These are phyloP conservation scores for Tympanuchus pallidicinctus DNA, from an alignment of 2,113 vertebrate genomes.

Conservation along the genomic window DNA sequence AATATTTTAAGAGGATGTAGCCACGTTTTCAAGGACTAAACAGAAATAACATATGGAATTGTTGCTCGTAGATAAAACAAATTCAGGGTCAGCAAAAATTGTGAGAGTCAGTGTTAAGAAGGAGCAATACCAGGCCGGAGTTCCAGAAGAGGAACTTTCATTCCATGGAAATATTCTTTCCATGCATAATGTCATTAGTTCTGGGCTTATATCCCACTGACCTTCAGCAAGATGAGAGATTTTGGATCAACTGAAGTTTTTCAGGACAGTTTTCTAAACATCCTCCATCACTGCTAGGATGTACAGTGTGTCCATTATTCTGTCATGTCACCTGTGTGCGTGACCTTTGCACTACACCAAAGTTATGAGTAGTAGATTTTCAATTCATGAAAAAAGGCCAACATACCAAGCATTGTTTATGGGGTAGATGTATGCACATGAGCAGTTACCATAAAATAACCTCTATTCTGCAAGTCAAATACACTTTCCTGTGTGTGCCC, in stretches of 20 bases:
- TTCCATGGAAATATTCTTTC: neutral
- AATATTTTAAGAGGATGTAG: neutral
- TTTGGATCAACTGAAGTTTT: neutral
- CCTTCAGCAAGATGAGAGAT: neutral
- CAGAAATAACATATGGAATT: neutral
- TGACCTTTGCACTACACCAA: neutral
- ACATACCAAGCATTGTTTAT: neutral
- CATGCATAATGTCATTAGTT: neutral
- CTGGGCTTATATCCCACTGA: neutral
- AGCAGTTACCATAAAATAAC: neutral
- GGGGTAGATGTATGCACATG: neutral
- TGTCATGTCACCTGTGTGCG: fast-evolving
- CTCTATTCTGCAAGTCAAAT: neutral
- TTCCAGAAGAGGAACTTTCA: neutral
- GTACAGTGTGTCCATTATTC: neutral
- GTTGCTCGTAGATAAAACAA: neutral
- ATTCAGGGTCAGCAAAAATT: neutral
- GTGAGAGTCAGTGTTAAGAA: neutral
- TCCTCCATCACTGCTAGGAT: neutral
- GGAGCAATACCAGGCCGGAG: neutral
- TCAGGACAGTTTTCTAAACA: neutral
- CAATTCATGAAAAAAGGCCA: neutral
- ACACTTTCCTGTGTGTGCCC: neutral
- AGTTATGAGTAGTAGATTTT: neutral
- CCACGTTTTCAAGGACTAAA: neutral